phyloP scores from a whole-genome alignment of 2,797 vertebrate species.

The Monodelphis domestica region DNA sequence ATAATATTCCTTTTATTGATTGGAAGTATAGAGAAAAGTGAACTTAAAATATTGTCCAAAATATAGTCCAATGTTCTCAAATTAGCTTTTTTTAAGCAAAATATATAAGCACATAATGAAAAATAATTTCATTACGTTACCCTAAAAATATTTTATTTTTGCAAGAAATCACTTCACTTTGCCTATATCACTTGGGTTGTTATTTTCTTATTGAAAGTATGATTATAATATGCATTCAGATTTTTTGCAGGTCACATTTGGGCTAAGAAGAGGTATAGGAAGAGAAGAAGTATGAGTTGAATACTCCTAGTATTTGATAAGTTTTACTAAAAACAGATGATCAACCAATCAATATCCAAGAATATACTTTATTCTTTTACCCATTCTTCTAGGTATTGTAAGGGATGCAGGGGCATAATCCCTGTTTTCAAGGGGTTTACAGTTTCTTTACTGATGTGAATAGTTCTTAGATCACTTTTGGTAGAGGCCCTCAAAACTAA shows the following conservation, averaged over 20 bases:
- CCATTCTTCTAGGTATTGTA: not conserved
- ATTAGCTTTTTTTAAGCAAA: not conserved
- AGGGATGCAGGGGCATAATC: not conserved
- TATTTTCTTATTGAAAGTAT: not conserved
- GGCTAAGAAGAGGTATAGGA: not conserved
- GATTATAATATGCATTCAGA: not conserved
- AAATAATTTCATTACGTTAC: not conserved
- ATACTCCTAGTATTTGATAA: not conserved
- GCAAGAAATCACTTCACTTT: not conserved
- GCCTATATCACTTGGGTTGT: not conserved
- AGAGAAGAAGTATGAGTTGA: not conserved
- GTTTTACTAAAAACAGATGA: not conserved
- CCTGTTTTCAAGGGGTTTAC: not conserved
- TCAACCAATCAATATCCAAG: not conserved
- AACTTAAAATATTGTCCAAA: not conserved
- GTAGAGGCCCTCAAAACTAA: not conserved
- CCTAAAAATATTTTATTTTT: not conserved
- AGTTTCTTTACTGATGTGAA: not conserved
- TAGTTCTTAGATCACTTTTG: not conserved
- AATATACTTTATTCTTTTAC: not conserved
- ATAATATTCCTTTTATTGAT: not conserved
- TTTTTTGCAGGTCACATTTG: not conserved
- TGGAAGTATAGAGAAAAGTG: not conserved
- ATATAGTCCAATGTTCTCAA: not conserved
- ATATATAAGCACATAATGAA: not conserved